Evolutionary conservation across 2,888 invertebrate genomes (phyloP), one percentile per base, ranked within the genome.

Genomic region (Eupithecia exiguata): DNA sequence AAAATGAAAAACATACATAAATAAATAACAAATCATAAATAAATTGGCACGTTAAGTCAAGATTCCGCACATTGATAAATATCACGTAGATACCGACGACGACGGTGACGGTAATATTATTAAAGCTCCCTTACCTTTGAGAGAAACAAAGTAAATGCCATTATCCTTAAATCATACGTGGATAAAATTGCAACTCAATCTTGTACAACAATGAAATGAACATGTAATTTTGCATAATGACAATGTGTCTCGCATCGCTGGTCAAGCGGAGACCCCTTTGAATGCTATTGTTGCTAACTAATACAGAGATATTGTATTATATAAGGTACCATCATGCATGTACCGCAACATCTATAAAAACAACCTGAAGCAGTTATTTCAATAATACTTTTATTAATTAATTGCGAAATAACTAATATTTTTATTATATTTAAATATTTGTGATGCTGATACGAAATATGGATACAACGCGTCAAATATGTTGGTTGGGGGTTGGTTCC

Each of bases 151-250:
- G 21, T 25, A 53, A n/a, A 21, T 53, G n/a, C 5, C 21, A 58
- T 25, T 58, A 21, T 58, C 25, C 25, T 58, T 14, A 58, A 58
- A 58, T 3, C 25, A 25, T 21, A 14, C 21, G 5, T 58, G 58
- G 21, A 53, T 58, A 25, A 58, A 58, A 58, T 53, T 1, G 35
- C 35, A 65, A 65, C n/a, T 10, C 65, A 65, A 38, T 38, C 65
- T 35, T 35, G 36, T 38, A 38, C 36, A 36, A 74, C 74, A 76
- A 78, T 78, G 72, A 66, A 66, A 40, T 66, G 40, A 40, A 66
- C 66, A 72, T 70, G 46, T 77, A 61, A 74, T 80, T 78, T 78
- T 79, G 80, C 79, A 80, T 79, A 78, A 76, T 75, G 74, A 49
- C 75, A 76, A 65, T 74, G 69, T 58, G 78, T 80, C 73, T 74